These are phyloP conservation scores for Potamarius usumacintae DNA, from an alignment of 2,113 vertebrate species.

Conservation along the genomic window DNA sequence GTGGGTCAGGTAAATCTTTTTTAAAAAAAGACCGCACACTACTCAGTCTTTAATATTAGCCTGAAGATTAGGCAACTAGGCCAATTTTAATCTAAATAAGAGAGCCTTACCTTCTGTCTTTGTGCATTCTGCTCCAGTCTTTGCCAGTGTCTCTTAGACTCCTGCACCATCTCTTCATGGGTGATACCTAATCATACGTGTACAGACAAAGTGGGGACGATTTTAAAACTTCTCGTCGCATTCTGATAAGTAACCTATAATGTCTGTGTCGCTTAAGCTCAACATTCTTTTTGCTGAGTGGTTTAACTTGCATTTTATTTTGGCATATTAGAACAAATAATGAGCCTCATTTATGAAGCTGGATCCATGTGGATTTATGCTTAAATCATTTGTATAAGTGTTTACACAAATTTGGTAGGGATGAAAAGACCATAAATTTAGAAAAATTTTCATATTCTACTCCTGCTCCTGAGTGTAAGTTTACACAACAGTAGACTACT, in stretches of 20 bases:
- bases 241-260: not conserved
- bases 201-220: not conserved
- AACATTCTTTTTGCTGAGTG: not conserved
- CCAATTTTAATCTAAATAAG: not conserved
- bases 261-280: no score
- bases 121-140: constrained; percentile 86
- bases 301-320: not conserved
- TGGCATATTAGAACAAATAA: not conserved
- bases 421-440: not conserved
- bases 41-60: not conserved
- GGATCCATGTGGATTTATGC: no score
- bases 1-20: not conserved
- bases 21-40: not conserved
- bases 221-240: not conserved
- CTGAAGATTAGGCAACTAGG: not conserved
- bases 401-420: no score
- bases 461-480: not conserved
- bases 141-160: constrained; percentile 95
- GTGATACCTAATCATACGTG: constrained; percentile 81
- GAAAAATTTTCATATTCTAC: not conserved
- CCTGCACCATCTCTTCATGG: constrained; percentile 95
- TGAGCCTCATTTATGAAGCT: not conserved
- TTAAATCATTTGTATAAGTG: no score
- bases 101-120: constrained; percentile 75
- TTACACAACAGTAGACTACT: no score